Evolutionary conservation across 2,888 invertebrate genomes (phyloP).

Genomic region (Nemotelus pantherinus): DNA sequence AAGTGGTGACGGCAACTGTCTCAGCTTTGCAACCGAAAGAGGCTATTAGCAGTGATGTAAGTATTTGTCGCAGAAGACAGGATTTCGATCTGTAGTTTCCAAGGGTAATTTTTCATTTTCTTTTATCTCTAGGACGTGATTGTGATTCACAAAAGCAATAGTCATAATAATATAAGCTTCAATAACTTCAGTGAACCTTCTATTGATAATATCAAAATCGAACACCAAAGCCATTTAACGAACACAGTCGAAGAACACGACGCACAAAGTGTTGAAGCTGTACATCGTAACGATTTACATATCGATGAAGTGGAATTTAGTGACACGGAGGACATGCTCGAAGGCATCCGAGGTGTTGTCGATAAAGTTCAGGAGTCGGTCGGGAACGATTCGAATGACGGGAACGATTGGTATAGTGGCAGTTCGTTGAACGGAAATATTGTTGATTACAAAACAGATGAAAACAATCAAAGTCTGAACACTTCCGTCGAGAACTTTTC

Average conservation of each 20-base stretch:
- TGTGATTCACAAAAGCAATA: neutral
- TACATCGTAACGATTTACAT: conserved; percentile 8
- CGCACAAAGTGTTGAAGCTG: neutral
- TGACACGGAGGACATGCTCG: conserved; percentile 87
- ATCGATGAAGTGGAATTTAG: conserved; percentile 74
- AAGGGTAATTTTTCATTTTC: neutral
- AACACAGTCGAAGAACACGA: neutral
- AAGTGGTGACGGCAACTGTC: conserved; percentile 49
- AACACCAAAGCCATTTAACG: neutral
- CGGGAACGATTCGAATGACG: conserved; percentile 62
- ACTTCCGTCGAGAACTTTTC: conserved; percentile 47
- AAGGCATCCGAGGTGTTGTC: conserved; percentile 82
- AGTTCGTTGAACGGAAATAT: conserved; percentile 19
- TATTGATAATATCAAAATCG: neutral
- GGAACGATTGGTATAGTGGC: conserved; percentile 55
- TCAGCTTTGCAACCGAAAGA: neutral
- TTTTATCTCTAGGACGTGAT: neutral
- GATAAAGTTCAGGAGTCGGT: conserved; percentile 66
- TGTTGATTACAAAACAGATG: conserved; percentile 48
- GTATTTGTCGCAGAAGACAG: neutral
- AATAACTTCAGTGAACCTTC: neutral
- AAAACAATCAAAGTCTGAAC: conserved; percentile 33
- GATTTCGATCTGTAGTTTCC: too few species aligned
- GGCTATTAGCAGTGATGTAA: conserved; percentile 1
- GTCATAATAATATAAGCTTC: neutral